These are phyloP conservation scores for Dromas ardeola DNA, from an alignment of 2,113 vertebrate genomes.

Conservation along the genomic window DNA sequence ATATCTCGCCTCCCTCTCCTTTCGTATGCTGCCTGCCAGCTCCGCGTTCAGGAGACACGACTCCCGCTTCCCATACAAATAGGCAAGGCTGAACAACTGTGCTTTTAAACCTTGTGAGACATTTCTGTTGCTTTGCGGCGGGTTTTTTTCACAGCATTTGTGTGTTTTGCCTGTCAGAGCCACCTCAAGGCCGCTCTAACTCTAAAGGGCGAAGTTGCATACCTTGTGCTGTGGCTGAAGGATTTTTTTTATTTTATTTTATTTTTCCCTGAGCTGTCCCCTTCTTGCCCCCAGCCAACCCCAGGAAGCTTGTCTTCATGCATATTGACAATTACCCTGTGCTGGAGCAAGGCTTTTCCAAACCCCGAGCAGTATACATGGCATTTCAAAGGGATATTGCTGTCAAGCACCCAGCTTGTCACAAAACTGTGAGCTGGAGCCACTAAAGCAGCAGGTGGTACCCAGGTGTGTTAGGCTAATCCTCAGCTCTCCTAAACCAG, in stretches of 20 bases:
- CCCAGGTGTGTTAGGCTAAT: not conserved
- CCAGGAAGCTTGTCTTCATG: conserved; percentile 15
- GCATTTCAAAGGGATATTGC: conserved; percentile 26
- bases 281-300: not conserved
- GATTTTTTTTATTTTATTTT: not conserved
- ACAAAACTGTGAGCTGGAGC: conserved; percentile 12
- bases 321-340: not conserved
- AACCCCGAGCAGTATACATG: not conserved
- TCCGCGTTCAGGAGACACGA: not conserved
- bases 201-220: not conserved
- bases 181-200: not conserved
- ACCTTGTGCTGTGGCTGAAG: not conserved
- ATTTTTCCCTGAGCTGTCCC: not conserved
- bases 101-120: not conserved
- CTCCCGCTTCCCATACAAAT: not conserved
- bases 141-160: not conserved
- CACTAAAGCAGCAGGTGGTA: conserved; percentile 34
- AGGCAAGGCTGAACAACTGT: not conserved
- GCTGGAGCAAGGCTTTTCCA: not conserved
- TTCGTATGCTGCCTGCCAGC: not conserved
- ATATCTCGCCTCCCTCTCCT: conserved; percentile 38
- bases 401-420: not conserved
- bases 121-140: not conserved
- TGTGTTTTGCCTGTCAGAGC: not conserved
- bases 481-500: not conserved